Evolutionary conservation across 2,113 vertebrate genomes (phyloP).

Genomic region (Prunella fulvescens): DNA sequence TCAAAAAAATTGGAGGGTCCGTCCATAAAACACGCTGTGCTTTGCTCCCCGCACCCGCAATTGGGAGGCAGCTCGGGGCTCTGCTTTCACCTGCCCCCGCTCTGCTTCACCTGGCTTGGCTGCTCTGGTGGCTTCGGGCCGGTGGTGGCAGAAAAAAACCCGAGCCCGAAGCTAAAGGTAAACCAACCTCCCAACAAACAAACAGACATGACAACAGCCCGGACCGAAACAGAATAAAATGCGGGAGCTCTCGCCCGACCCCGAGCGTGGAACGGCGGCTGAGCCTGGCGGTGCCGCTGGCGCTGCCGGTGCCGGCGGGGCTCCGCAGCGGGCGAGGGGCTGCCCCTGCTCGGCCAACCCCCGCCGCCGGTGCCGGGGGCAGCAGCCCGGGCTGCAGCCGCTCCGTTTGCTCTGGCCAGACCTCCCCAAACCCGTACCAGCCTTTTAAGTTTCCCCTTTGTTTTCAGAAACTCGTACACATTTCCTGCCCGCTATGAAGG

Average conservation of each 20-base stretch:
- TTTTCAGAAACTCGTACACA: conserved; percentile 36
- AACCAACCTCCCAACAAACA: background rate
- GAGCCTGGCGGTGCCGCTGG: background rate
- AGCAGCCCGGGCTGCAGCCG: background rate
- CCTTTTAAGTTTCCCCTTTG: conserved; percentile 47
- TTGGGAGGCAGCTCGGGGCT: background rate
- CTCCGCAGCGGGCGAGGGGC: background rate
- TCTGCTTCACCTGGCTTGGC: background rate
- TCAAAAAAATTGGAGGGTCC: background rate
- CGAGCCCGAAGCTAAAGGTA: background rate
- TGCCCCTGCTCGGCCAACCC: background rate
- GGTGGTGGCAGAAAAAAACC: background rate
- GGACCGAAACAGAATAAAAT: background rate
- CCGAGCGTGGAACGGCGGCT: background rate
- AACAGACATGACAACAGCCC: background rate
- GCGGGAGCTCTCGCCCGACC: background rate
- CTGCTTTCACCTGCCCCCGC: background rate
- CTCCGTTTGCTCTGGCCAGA: background rate
- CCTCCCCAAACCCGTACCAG: background rate
- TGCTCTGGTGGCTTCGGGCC: background rate
- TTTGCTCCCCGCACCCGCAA: background rate
- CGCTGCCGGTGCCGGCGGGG: background rate
- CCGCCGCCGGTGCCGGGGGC: background rate
- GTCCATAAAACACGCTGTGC: background rate
- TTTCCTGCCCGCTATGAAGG: conserved; percentile 33